These are phyloP conservation scores for Drosophila teissieri DNA, from an alignment of 1,140 invertebrate species.

Conservation along the genomic window DNA sequence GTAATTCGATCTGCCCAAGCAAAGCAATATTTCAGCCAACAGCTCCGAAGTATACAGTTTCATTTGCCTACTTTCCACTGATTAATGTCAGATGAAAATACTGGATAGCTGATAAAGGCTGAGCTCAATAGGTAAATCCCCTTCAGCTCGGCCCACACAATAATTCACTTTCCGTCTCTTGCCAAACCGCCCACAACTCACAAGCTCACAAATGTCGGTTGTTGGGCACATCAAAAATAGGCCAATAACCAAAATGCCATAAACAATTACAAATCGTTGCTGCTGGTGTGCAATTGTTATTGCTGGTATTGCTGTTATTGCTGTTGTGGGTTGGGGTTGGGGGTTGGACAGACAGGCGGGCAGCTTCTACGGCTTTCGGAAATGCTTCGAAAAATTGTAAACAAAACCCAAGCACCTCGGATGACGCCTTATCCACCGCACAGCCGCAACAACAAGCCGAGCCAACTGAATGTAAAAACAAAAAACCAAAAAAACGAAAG, in stretches of 20 bases:
- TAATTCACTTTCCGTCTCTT: conserved; percentile 40
- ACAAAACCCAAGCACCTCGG: conserved; percentile 51
- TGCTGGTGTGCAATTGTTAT: conserved; percentile 42
- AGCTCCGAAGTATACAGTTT: conserved; percentile 22
- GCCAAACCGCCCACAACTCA: conserved; percentile 55
- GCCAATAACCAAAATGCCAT: conserved; percentile 71
- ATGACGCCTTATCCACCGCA: conserved; percentile 44
- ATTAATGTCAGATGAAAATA: conserved; percentile 55
- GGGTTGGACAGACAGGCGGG: conserved; percentile 26
- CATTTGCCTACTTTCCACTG: conserved; percentile 40
- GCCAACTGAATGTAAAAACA: neutral
- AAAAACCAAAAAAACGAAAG: neutral
- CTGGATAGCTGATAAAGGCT: conserved; percentile 3
- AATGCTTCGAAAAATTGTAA: conserved; percentile 52
- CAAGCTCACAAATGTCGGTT: conserved; percentile 7
- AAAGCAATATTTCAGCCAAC: conserved; percentile 10
- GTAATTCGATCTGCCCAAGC: conserved; percentile 17
- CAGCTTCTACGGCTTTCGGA: conserved; percentile 64
- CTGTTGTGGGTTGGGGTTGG: neutral
- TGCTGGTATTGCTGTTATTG: neutral
- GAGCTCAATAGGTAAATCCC: conserved; percentile 33
- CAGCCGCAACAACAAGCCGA: neutral
- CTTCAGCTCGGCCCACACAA: conserved; percentile 33
- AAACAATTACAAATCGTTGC: conserved; percentile 53
- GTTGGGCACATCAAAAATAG: conserved; percentile 62